Base-by-base conservation (phyloP, 2,797 vertebrate genomes). In the Garrulus glandarius region DNA sequence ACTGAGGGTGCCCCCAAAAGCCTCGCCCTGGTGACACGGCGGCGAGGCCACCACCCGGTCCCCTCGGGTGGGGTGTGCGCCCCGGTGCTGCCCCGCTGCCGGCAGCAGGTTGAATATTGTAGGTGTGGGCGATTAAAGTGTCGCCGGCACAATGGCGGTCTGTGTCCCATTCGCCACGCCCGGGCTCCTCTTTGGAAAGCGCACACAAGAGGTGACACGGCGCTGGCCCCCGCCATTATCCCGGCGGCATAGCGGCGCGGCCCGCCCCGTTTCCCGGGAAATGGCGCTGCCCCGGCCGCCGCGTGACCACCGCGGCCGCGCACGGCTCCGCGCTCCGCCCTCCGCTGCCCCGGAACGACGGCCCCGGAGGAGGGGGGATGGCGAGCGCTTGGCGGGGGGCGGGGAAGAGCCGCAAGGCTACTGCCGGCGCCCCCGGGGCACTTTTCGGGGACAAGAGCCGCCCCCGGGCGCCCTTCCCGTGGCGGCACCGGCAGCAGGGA, bases 51-150 rank as follows among this genome's bases (percentile, higher is more conserved):
- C 41, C 59, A 32, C 21, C 59, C 64, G 50, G 17, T 30, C 61
- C 81, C 95, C 95, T 96, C 98, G 98, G 97, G 97, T 95, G 97
- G 96, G 95, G 94, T 96, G 98, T 98, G 98, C 98, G 98, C 98
- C 98, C 98, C 98, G 97, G 97, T 98, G 98, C 98, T 97, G 98
- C 98, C 99, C 99, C 98, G 98, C 98, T 98, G 99, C 99, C 98
- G 98, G 99, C 99, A 99, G 99, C 99, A 99, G 99, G 99, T 99
- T 99, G 99, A 98, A 99, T 99, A 99, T 99, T 99, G 99, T 99
- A 99, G 98, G 99, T 98, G 98, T 98, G 98, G 98, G 99, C 99
- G 99, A 99, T 99, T 99, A 99, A 99, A 99, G 98, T 99, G 99
- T 99, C 99, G 98, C 98, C 24, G 93, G 97, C 97, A 99, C 99